These are phyloP conservation scores for Poecilobothrus nobilitatus DNA, from an alignment of 2,888 invertebrate genomes.

Conservation along the genomic window DNA sequence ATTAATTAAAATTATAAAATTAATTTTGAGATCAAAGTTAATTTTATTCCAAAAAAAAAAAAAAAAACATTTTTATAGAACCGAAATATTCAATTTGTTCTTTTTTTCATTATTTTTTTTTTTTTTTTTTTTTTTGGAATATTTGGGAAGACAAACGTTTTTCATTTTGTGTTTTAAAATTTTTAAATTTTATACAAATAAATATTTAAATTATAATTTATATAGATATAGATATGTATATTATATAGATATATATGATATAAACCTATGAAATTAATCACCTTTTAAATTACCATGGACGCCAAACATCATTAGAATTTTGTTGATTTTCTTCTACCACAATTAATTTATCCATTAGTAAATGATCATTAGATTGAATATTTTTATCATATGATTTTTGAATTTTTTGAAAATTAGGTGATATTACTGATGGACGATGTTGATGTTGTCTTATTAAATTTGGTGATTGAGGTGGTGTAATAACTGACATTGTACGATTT, in stretches of 20 bases:
- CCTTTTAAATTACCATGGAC: conserved; percentile 25
- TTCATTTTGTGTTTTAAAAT: background rate
- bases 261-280: too few relatives aligned
- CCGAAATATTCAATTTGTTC: background rate
- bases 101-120: too few relatives aligned
- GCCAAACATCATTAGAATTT: conserved; percentile 25
- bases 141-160: background rate
- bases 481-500: background rate
- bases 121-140: background rate
- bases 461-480: conserved; percentile 14
- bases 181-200: too few relatives aligned
- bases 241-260: too few relatives aligned
- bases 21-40: background rate
- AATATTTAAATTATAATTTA: too few relatives aligned
- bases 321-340: conserved; percentile 12
- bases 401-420: background rate
- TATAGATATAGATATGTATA: too few relatives aligned
- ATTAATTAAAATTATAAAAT: background rate
- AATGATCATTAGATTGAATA: conserved; percentile 1
- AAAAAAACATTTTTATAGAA: background rate
- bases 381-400: conserved; percentile 3
- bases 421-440: background rate
- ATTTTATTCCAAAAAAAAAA: background rate
- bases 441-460: background rate
- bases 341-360: conserved; percentile 1